Conservation (phyloP, 2,888 invertebrate genomes). For the Deroplatys truncata region DNA sequence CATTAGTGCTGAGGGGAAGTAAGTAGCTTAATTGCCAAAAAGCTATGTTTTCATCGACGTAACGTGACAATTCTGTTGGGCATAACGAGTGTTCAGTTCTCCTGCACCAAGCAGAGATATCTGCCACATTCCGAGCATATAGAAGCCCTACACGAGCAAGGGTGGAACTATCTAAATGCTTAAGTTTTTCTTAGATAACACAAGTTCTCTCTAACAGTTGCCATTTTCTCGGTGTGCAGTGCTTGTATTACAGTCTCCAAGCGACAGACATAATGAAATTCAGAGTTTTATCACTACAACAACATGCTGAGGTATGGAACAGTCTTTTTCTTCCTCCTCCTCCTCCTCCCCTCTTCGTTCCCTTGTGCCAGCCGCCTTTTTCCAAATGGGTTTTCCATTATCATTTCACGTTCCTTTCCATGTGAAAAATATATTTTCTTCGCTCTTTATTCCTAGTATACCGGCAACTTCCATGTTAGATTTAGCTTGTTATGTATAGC, state of each 20-base stretch:
- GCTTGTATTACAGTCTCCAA: background rate
- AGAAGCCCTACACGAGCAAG: background rate
- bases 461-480: too few relatives aligned
- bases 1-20: too few relatives aligned
- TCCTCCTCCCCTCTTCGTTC: background rate
- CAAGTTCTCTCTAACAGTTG: background rate
- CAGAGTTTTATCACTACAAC: background rate
- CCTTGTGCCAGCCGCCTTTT: background rate
- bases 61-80: too few relatives aligned
- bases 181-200: background rate
- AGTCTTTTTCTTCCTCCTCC: background rate
- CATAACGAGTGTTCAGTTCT: background rate
- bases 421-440: background rate
- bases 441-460: background rate
- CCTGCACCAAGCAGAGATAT: background rate
- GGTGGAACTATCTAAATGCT: background rate
- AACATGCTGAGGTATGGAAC: background rate
- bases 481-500: too few relatives aligned
- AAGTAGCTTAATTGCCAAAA: too few relatives aligned
- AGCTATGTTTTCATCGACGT: too few relatives aligned
- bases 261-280: background rate
- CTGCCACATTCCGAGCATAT: background rate
- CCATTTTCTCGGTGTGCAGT: too few relatives aligned
- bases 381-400: background rate
- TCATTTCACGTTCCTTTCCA: background rate